These are phyloP conservation scores for Ctenosaura bakeri DNA, from an alignment of 2,797 vertebrate genomes.

Conservation along the genomic window DNA sequence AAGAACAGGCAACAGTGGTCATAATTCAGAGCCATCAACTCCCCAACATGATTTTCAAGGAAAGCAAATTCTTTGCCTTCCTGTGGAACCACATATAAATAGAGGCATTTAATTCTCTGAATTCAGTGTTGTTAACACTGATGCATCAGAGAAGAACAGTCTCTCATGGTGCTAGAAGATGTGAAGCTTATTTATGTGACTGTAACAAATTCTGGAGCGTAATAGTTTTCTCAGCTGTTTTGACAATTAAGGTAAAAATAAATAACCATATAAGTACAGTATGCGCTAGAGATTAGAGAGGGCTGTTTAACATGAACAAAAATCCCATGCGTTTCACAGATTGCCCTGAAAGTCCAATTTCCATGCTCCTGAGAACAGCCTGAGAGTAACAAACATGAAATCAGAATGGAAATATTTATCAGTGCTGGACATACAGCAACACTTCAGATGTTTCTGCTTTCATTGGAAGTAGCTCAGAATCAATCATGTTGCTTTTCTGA, in stretches of 20 bases:
- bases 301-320: conserved; percentile 44
- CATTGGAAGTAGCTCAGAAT: conserved; percentile 30
- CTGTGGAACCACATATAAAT: conserved; percentile 17
- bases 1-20: background rate
- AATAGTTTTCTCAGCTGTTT: background rate
- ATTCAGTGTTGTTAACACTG: background rate
- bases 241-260: conserved; percentile 37
- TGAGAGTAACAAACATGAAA: conserved; percentile 60
- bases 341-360: background rate
- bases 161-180: background rate
- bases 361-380: conserved; percentile 50
- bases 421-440: conserved; percentile 44
- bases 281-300: conserved; percentile 41
- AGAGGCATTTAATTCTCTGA: conserved; percentile 1
- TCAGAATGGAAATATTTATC: conserved; percentile 61
- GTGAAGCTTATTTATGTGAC: background rate
- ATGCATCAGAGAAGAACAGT: conserved; percentile 7
- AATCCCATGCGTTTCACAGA: conserved; percentile 51
- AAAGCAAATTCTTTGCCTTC: background rate
- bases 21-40: conserved; percentile 4
- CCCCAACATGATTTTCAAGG: conserved; percentile 5
- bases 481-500: conserved; percentile 42
- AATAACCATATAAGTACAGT: conserved; percentile 43
- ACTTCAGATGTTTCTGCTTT: conserved; percentile 41
- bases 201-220: conserved; percentile 30